A percentile compares a stretch with the other conserved stretches of the same genome.
These are phyloP conservation scores for Cryptocephalus moraei DNA, from an alignment of 2,888 invertebrate species.

Conservation along the genomic window DNA sequence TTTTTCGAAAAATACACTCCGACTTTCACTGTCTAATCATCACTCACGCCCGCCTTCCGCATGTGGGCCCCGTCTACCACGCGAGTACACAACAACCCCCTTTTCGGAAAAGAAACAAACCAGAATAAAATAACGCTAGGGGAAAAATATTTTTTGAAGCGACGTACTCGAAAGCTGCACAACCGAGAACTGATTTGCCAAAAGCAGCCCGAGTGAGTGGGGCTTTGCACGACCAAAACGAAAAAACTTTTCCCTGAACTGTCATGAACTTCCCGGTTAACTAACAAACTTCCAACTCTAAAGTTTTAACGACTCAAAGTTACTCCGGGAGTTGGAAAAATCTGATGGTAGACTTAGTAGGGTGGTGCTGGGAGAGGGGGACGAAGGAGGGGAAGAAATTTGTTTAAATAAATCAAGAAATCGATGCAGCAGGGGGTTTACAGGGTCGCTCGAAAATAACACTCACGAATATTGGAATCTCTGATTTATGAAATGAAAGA, in stretches of 20 bases:
- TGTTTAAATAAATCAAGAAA: not conserved
- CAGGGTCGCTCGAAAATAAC: too few species aligned
- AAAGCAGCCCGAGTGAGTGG: not conserved
- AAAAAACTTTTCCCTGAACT: conserved; percentile 35
- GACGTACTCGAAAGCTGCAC: not conserved
- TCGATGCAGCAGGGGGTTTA: not conserved
- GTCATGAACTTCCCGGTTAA: conserved; percentile 33
- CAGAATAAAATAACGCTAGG: too few species aligned
- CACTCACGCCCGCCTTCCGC: too few species aligned
- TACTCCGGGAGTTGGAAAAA: not conserved
- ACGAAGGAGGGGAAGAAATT: not conserved
- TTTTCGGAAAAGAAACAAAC: too few species aligned
- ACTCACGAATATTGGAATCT: too few species aligned
- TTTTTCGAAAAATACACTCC: too few species aligned
- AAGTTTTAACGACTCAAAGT: not conserved
- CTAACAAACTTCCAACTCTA: conserved; percentile 14
- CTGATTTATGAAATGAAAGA: too few species aligned
- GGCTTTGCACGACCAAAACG: not conserved
- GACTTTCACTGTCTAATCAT: too few species aligned
- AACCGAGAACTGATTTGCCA: not conserved
- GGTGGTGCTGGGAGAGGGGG: not conserved
- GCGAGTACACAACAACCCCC: too few species aligned
- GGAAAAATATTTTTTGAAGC: not conserved
- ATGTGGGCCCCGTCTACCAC: too few species aligned
- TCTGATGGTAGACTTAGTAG: not conserved